Base-by-base conservation (phyloP, 2,797 vertebrate genomes). In the Hyperoplus immaculatus region DNA sequence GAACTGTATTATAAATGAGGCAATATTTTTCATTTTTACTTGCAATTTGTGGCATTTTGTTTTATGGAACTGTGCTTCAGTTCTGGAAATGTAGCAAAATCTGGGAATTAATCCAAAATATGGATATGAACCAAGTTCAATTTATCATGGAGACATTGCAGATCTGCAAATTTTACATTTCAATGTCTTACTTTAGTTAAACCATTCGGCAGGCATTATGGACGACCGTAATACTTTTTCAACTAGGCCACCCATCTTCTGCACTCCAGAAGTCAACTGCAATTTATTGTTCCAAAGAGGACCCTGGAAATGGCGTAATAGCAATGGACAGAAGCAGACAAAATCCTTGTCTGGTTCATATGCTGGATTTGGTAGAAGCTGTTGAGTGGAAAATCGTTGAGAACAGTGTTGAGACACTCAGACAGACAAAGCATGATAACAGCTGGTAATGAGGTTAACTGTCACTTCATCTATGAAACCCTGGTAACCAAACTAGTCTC, bases 361-460 rank as follows among this genome's bases (percentile, higher is more conserved):
- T 81, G 45, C n/a, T 65, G 12, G 61, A 66, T 60, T 77, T 67
- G 71, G 43, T n/a, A 13, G 60, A 72, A 18, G 51, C 53, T 38
- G 69, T 82, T 5, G 10, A 49, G 43, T 69, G 81, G 82, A 88
- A 85, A 63, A 77, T 65, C 62, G 54, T 71, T 73, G 57, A 49
- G 43, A 64, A 13, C 64, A 54, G 49, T 55, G 1, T 59, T 43
- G 42, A 76, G 71, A 74, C 60, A 46, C 21, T 65, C 73, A 74
- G 61, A 57, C 49, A 62, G 60, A 85, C 16, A 67, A 55, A 77
- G 51, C 78, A 75, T 56, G 62, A 65, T 45, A 73, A 21, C 84
- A 84, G 84, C 82, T 84, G 68, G 69, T 87, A 67, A 81, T 76
- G 51, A 70, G 39, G 64, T 68, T 76, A 62, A 73, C 29, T 57